Evolutionary conservation across 2,888 invertebrate genomes (phyloP), one percentile per base, ranked within the genome.

Genomic region (Eilema griseolum): DNA sequence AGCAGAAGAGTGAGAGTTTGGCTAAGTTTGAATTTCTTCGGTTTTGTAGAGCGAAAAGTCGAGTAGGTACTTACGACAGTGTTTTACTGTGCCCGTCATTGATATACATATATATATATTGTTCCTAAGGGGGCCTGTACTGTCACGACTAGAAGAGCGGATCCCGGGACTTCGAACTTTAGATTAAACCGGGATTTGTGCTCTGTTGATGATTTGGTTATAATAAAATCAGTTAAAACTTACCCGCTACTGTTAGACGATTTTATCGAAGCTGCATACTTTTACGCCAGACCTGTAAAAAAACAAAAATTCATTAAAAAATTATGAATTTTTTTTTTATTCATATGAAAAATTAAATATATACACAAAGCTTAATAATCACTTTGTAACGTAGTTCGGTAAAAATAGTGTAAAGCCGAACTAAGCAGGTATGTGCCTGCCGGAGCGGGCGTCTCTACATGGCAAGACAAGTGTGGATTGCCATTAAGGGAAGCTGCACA

Each of bases 251-350:
- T 80, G 69, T 74, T 75, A 70, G 77, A 71, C 66, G 72, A 64
- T 82, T 37, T 37, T 83, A 87, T 68, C 85, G 84, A 70, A 81
- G 74, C 79, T 81, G 86, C 89, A 89, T 89, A 65, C 71, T 81
- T 78, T 67, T 57, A 65, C 46, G 33, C n/a, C 31, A 69, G 61
- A 79, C 71, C 88, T 88, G 88, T 62, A 88, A 88, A 52, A 76
- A 71, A 73, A 68, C 28, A 12, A 57, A 37, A 16, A 33, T 1
- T 8, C 14, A 16, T n/a, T 2, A 31, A 7, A 7, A 52, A 52
- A 52, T n/a, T 52, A n/a, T 46, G 20, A 14, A 41, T 16, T 33
- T 4, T 33, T n/a, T n/a, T n/a, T n/a, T n/a, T n/a, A n/a, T n/a
- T n/a, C n/a, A n/a, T n/a, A n/a, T n/a, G n/a, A n/a, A n/a, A n/a